Evolutionary conservation across 2,888 invertebrate genomes (phyloP), one percentile per base, ranked within the genome.

Genomic region (Metopia argyrocephala): DNA sequence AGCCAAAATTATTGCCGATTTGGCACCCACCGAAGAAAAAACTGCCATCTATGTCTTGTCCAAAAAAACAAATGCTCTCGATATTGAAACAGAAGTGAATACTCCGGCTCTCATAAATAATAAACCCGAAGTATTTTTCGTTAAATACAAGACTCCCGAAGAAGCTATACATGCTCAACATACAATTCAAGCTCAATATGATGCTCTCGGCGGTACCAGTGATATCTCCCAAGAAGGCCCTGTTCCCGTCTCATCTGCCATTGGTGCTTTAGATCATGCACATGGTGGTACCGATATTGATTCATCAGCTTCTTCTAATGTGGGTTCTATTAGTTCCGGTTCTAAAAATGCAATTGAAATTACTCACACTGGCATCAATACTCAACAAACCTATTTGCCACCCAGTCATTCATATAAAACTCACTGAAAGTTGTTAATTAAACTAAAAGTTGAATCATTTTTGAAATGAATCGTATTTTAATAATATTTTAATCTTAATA

Each of bases 51-150:
- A 90, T 81, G 89, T 90, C 21, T 86, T 90, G 46, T 86, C 88
- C 27, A 90, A 90, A 85, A 90, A 90, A 59, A 82, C 86, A 20
- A 86, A 87, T 59, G 86, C 87, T 1, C 75, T 88, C 78, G 89
- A 89, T 79, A 84, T 89, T 27, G 85, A 84, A 23, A 85, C 89
- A 48, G 89, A 89, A 82, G 87, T 88, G 6, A 87, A 87, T 25
- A 88, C 89, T 25, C 89, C 87, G 62, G 86, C 87, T 46, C 86
- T 87, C 0, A 84, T 84, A 3, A 85, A 85, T 61, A 83, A 85
- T 76, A 90, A 90, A 82, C 90, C 90, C 23, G 90, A 90, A 83
- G 90, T 90, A 2, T 90, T 87, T 86, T 90, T 89, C 71, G 87
- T 90, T 74, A 90, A 90, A 82, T 90, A 90, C 85, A 90, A 89